phyloP scores from a whole-genome alignment of 2,113 vertebrate genomes.

The Daboia siamensis region DNA sequence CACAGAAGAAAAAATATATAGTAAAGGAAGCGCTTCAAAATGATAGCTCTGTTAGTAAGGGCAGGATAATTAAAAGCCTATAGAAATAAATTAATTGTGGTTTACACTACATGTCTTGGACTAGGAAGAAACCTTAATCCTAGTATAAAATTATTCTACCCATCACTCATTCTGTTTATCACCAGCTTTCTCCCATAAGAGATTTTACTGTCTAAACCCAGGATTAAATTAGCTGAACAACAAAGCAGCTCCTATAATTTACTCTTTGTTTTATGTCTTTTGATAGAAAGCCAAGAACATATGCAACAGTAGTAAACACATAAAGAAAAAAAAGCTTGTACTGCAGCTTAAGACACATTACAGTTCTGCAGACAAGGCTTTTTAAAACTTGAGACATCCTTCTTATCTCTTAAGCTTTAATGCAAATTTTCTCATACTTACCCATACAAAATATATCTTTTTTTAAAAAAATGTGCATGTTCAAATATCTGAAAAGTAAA shows the following conservation, averaged over 20 bases:
- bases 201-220: background rate
- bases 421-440: background rate
- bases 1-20: background rate
- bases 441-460: too few species aligned
- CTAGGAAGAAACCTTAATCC: background rate
- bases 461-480: background rate
- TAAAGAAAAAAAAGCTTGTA: background rate
- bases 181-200: background rate
- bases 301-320: background rate
- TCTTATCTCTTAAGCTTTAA: background rate
- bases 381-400: background rate
- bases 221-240: background rate
- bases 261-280: background rate
- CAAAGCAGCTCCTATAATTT: background rate
- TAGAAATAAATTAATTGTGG: background rate
- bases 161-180: background rate
- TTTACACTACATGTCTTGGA: background rate
- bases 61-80: background rate
- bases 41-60: background rate
- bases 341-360: background rate
- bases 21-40: background rate
- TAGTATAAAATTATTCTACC: background rate
- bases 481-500: background rate
- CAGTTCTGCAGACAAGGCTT: background rate
- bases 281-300: background rate